Percentiles rank a stretch among this genome's conserved stretches.
Evolutionary conservation across 2,113 vertebrate species (phyloP).

Genomic region (Candoia aspera): DNA sequence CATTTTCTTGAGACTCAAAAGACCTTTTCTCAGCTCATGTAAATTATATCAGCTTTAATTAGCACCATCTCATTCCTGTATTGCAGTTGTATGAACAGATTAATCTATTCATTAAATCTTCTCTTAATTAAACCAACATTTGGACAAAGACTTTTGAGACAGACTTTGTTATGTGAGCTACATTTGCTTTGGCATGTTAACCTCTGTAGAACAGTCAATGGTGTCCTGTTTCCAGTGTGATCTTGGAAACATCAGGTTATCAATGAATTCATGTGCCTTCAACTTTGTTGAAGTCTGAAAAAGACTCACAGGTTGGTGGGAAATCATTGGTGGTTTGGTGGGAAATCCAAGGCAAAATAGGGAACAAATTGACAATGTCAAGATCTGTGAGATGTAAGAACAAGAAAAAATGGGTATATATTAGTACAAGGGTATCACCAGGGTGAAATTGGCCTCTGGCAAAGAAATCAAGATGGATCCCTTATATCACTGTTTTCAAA

Average conservation of each 20-base stretch:
- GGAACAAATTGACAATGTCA: too few species aligned
- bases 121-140: constrained; percentile 32
- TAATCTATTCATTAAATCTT: constrained; percentile 55
- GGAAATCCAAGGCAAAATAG: too few species aligned
- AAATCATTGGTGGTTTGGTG: too few species aligned
- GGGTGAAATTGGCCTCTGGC: too few species aligned
- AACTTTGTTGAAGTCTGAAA: constrained; percentile 11
- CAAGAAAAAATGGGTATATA: too few species aligned
- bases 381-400: too few species aligned
- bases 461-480: too few species aligned
- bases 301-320: too few species aligned
- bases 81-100: constrained; percentile 34
- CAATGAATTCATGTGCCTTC: constrained; percentile 16
- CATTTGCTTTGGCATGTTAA: constrained; percentile 37
- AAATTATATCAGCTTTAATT: background rate
- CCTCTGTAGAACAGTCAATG: constrained; percentile 47
- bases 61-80: constrained; percentile 29
- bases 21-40: constrained; percentile 14
- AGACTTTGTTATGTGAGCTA: constrained; percentile 54
- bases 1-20: background rate
- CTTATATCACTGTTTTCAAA: too few species aligned
- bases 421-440: too few species aligned
- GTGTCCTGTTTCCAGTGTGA: background rate
- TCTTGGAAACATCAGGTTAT: constrained; percentile 50
- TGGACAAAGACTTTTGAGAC: constrained; percentile 40